phyloP scores from a whole-genome alignment of 2,797 vertebrate species.

The Gymnocypris eckloni region DNA sequence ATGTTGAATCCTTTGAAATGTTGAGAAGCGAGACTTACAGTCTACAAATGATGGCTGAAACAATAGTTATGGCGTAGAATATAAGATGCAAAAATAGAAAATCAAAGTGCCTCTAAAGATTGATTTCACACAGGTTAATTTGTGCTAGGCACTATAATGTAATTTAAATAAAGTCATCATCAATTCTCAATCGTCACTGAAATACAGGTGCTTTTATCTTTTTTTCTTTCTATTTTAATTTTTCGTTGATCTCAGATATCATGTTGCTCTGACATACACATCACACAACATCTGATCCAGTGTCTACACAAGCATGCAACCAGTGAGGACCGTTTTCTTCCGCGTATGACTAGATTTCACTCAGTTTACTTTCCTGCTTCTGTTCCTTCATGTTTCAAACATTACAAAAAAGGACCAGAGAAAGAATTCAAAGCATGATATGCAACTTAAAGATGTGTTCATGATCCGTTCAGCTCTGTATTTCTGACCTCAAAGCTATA shows the following conservation, averaged over 20 bases:
- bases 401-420: slow-evolving; percentile 23
- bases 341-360: neutral
- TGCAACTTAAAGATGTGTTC: slow-evolving; percentile 9
- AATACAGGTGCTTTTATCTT: slow-evolving; percentile 21
- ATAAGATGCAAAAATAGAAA: slow-evolving; percentile 25
- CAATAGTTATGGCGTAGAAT: neutral
- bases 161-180: slow-evolving; percentile 10
- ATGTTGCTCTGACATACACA: slow-evolving; percentile 15
- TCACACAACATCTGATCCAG: slow-evolving; percentile 19
- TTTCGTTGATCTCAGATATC: neutral
- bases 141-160: slow-evolving; percentile 32
- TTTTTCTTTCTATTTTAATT: neutral
- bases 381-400: slow-evolving; percentile 26
- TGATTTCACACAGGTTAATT: slow-evolving; percentile 19
- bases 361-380: neutral
- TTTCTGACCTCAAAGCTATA: slow-evolving; percentile 21
- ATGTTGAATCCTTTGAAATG: neutral
- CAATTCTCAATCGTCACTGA: slow-evolving; percentile 16
- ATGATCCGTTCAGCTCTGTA: neutral
- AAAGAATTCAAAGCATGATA: slow-evolving; percentile 22
- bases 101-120: slow-evolving; percentile 21
- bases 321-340: slow-evolving; percentile 23
- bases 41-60: neutral
- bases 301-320: slow-evolving; percentile 45
- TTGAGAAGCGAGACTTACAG: neutral